Percentiles rank a stretch among this genome's conserved stretches.
These are phyloP conservation scores for Ascidia mentula DNA, from an alignment of 23 tunicate species.

Conservation along the genomic window DNA sequence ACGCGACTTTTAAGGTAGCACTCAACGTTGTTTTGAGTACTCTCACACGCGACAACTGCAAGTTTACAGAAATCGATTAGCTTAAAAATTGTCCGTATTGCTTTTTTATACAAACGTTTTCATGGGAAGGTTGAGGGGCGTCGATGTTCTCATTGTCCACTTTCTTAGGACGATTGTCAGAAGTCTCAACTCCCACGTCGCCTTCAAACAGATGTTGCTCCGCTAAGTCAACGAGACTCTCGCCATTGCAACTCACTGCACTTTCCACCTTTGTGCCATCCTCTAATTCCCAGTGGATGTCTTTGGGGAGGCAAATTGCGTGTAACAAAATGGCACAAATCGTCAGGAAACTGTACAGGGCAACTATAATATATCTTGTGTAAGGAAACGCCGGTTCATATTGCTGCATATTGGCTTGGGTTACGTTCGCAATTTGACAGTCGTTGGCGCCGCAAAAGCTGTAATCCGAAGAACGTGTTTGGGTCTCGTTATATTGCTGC, in stretches of 20 bases:
- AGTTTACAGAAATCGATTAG: too few species aligned
- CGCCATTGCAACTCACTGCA: too few species aligned
- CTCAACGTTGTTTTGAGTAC: background rate
- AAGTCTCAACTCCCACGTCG: too few species aligned
- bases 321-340: background rate
- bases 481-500: background rate
- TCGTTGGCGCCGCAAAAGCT: conserved; percentile 17
- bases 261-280: too few species aligned
- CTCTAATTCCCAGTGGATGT: background rate
- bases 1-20: background rate
- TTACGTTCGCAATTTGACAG: conserved; percentile 12
- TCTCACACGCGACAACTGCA: background rate
- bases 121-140: too few species aligned
- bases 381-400: background rate
- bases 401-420: background rate
- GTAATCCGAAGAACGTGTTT: background rate
- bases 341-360: background rate
- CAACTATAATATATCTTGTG: background rate
- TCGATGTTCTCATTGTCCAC: too few species aligned
- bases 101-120: background rate
- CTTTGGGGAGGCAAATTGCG: background rate
- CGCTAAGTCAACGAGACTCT: too few species aligned
- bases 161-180: too few species aligned
- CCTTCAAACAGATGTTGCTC: too few species aligned
- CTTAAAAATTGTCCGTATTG: too few species aligned